Conservation (phyloP, 2,113 vertebrate species). For the Mormyrus iriodes region DNA sequence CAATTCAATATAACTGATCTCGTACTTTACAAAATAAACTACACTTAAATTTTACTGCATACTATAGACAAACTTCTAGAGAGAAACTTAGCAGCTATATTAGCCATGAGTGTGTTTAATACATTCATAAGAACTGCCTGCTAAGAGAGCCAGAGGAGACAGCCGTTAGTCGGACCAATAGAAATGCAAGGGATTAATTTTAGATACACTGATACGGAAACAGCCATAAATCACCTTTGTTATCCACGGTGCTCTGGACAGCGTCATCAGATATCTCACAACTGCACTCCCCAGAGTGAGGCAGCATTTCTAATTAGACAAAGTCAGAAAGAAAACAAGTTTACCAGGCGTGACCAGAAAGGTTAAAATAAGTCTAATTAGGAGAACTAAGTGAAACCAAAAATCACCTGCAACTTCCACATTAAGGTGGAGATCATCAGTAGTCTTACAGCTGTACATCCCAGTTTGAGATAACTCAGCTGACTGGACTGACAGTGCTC, state of each 20-base stretch:
- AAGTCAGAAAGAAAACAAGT: conserved; percentile 70
- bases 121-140: background rate
- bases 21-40: background rate
- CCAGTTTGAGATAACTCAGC: conserved; percentile 41
- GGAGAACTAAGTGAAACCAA: conserved; percentile 41
- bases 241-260: conserved; percentile 60
- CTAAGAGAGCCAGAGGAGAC: conserved; percentile 30
- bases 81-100: background rate
- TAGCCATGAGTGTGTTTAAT: background rate
- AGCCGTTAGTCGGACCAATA: conserved; percentile 56
- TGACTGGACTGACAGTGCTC: conserved; percentile 37
- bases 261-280: conserved; percentile 64
- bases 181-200: conserved; percentile 60
- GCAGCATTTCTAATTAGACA: conserved; percentile 66
- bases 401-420: conserved; percentile 60
- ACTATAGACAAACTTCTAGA: background rate
- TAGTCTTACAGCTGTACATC: conserved; percentile 42
- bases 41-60: background rate
- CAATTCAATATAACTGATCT: background rate
- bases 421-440: conserved; percentile 46
- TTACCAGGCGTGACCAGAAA: conserved; percentile 38
- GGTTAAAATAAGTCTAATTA: conserved; percentile 27
- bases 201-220: conserved; percentile 57
- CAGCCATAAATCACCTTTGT: conserved; percentile 67
- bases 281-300: conserved; percentile 61